Conservation (phyloP, 2,797 vertebrate species). For the Odontamblyopus rebecca region DNA sequence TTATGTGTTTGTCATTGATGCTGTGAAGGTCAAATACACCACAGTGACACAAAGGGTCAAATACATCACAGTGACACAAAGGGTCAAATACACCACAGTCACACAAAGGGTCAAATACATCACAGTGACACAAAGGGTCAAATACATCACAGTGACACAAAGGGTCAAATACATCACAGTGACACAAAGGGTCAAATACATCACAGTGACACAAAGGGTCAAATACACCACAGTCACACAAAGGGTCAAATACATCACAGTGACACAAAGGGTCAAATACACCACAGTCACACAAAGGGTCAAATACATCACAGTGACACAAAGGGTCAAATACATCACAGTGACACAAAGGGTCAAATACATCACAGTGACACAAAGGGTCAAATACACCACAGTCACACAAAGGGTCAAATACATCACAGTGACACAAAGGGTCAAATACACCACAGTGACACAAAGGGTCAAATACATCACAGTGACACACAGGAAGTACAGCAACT, state of each 20-base stretch:
- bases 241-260: not conserved
- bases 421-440: not conserved
- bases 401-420: not conserved
- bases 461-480: not conserved
- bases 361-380: not conserved
- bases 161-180: not conserved
- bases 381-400: not conserved
- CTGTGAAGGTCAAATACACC: not conserved
- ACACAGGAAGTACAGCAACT: not conserved
- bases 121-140: not conserved
- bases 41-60: not conserved
- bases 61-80: not conserved
- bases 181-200: not conserved
- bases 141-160: not conserved
- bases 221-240: not conserved
- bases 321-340: not conserved
- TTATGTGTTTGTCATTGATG: not conserved
- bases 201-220: not conserved
- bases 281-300: not conserved
- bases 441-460: too few relatives aligned
- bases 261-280: not conserved
- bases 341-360: not conserved
- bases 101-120: not conserved
- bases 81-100: not conserved
- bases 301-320: not conserved